Evolutionary conservation across 2,797 vertebrate species (phyloP), one percentile per base, ranked within the genome.

Genomic region (Squalus acanthias): DNA sequence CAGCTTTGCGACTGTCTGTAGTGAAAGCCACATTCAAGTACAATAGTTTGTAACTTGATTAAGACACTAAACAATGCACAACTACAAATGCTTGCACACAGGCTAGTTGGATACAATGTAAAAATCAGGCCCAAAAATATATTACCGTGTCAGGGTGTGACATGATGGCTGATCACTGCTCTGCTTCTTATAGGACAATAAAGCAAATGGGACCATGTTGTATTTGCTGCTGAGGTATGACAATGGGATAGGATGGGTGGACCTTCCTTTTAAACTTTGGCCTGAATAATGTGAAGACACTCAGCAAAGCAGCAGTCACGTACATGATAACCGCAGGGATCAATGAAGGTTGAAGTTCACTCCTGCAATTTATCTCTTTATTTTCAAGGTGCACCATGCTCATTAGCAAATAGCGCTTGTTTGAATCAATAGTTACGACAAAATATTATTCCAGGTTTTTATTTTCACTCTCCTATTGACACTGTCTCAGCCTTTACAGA

Each of bases 311-410:
- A 76, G 26, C 69, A 95, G 46, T 15, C 94, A 95, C 94, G 69
- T 95, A 74, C 26, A 3, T n/a, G 94, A 95, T 95, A 95, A 95
- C 93, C 69, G 33, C 12, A 67, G n/a, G 13, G 70, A 95, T 95
- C 94, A 46, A 95, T 95, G 50, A 95, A 95, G 94, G 70, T 57
- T 95, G 94, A 95, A 95, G 94, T 95, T 95, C 94, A 95, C 50
- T 95, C 26, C 63, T 74, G 70, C 8, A 57, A 72, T 33, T 67
- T 74, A 39, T 60, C 50, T 72, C 70, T 29, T 74, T 15, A 95
- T 53, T 50, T 74, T 74, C 24, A 95, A 74, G 94, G 50, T 76
- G 63, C 3, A 39, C 17, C 46, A 10, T 93, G 65, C 69, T 17
- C 20, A 74, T 53, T 74, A 57, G 69, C 50, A 95, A 76, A 15